Percentiles rank a stretch among this genome's conserved stretches.
phyloP scores from a whole-genome alignment of 2,113 vertebrate genomes.

The Ameiurus melas region DNA sequence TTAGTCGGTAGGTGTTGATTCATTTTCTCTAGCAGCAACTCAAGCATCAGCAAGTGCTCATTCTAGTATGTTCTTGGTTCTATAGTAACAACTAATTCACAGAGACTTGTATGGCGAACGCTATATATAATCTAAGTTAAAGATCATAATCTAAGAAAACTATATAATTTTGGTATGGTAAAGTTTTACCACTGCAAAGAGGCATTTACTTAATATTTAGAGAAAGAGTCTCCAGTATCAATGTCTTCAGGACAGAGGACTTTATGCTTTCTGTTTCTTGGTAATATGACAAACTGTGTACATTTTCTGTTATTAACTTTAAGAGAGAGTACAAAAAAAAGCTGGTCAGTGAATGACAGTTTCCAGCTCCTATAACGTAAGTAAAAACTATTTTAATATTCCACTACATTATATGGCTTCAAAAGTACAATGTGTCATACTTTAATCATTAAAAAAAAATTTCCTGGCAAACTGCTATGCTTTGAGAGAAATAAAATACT shows the following conservation, averaged over 20 bases:
- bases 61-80: background rate
- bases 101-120: no score
- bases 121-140: background rate
- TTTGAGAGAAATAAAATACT: background rate
- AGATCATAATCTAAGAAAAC: background rate
- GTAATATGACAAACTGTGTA: background rate
- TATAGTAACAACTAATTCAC: background rate
- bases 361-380: background rate
- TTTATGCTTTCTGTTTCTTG: background rate
- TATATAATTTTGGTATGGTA: background rate
- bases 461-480: no score
- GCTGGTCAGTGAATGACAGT: background rate
- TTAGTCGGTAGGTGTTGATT: background rate
- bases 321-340: background rate
- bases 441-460: background rate
- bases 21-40: background rate
- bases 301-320: background rate
- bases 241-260: no score
- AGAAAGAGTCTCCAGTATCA: background rate
- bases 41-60: background rate
- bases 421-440: background rate
- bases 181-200: background rate
- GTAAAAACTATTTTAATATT: no score
- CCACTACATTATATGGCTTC: background rate
- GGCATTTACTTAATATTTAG: no score